Base-by-base conservation (phyloP, 2,113 vertebrate species). In the Thamnaconus septentrionalis region DNA sequence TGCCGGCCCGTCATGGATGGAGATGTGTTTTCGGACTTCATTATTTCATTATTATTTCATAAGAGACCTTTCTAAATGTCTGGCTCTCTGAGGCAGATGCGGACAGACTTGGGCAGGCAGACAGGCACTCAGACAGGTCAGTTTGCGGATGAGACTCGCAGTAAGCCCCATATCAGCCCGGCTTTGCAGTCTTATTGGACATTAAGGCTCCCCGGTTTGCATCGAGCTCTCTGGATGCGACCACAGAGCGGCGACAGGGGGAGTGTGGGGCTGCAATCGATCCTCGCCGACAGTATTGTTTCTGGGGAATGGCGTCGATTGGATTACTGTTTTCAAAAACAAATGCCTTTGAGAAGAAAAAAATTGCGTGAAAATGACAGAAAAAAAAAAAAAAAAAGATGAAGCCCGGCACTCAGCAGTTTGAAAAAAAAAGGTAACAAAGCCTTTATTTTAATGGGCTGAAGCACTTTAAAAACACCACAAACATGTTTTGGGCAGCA, bases 121-220 rank as follows among this genome's bases (percentile, higher is more conserved):
- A 47, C 48, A 49, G 45, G n/a, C 18, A 31, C 18, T 58, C 68
- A 59, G 67, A 68, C 76, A 56, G 80, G 71, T 73, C 73, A 59
- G 66, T 61, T 80, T 74, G 70, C 56, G 64, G 63, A 70, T 71
- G 61, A 81, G 77, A 84, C 71, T 73, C 64, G 76, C 70, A 7
- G 56, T 85, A 84, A 88, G 83, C 85, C 74, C 8, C 44, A 67
- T 85, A 82, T 85, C 79, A 81, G 73, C 69, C 74, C 52, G 76
- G 79, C 75, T 88, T 85, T 85, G 75, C 76, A 75, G 73, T 78
- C 66, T 85, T 87, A 88, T 88, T 87, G 79, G 82, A 78, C 73
- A 80, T 59, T 71, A 68, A 76, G 69, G 69, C 78, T 76, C 69
- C 63, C 45, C 68, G 64, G 75, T 84, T 81, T 84, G 73, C 78